Evolutionary conservation across 2,888 invertebrate species (phyloP), one percentile per base, ranked within the genome.

Genomic region (Acleris literana): DNA sequence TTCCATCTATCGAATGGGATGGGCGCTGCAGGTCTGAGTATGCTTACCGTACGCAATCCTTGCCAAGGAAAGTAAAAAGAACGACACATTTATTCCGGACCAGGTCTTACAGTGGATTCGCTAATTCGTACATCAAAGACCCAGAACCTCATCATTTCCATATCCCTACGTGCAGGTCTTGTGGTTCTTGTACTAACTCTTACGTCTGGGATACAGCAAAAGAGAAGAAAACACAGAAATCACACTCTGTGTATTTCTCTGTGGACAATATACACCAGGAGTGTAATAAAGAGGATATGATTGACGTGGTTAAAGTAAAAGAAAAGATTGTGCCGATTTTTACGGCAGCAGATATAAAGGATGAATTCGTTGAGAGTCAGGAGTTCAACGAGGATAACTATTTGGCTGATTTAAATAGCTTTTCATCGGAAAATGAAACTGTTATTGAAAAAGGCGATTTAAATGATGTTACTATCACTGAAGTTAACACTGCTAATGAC

Each of bases 331-430:
- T 91, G 5, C 84, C 88, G 0, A 72, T 87, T 0, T 83, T 77
- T 16, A 84, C 84, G 76, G 70, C 85, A 0, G 75, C 74, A 9
- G 79, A 77, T 61, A 74, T 74, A 29, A 58, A 71, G 4, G 81
- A 71, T 0, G 89, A 91, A 69, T 91, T 91, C 61, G 86, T 91
- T 56, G 88, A 91, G 43, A 87, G 88, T 66, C 90, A 92, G 73
- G 92, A 92, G 62, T 92, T 92, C 63, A 88, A 80, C 52, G 92
- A 92, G 71, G 92, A 92, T 72, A 87, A 85, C 61, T 92, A 92
- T 75, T 77, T 92, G 49, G 83, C 79, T 11, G 88, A 88, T 55
- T 70, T 89, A 11, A 83, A 79, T 44, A 87, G 86, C 68, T 90
- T 87, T 59, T 80, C 86, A 9, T 82, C 86, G 3, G 80, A 79